These are phyloP conservation scores for Meteorus sp. DNA, from an alignment of 1,140 invertebrate species.

Conservation along the genomic window DNA sequence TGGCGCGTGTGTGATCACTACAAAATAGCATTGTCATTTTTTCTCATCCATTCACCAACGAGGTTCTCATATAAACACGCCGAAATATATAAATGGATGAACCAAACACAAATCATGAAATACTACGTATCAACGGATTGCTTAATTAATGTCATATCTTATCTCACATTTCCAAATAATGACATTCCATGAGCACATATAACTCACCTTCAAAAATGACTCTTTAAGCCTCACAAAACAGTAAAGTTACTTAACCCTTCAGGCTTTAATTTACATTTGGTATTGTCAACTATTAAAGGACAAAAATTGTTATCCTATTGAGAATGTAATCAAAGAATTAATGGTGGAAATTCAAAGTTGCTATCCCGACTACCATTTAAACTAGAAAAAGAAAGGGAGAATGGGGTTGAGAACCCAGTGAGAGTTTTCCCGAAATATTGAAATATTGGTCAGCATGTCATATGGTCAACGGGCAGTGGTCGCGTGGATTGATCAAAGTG, in stretches of 20 bases:
- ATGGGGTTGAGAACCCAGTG: conserved; percentile 37
- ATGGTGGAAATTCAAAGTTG: too few species aligned
- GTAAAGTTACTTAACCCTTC: too few species aligned
- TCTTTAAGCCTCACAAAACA: too few species aligned
- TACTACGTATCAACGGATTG: neutral
- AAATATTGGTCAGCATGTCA: conserved; percentile 60
- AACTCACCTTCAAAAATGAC: too few species aligned
- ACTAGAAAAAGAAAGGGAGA: conserved; percentile 3
- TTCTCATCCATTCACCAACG: neutral
- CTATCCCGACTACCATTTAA: too few species aligned
- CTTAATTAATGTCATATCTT: too few species aligned
- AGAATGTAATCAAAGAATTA: too few species aligned
- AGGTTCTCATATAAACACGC: conserved; percentile 6
- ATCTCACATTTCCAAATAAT: too few species aligned
- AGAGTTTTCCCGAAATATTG: conserved; percentile 32
- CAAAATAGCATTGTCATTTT: conserved; percentile 7
- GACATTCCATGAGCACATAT: too few species aligned
- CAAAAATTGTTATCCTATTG: too few species aligned
- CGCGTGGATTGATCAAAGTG: conserved; percentile 46
- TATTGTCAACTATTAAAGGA: too few species aligned
- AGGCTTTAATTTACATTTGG: too few species aligned
- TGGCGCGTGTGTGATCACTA: neutral
- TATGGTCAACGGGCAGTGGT: conserved; percentile 54
- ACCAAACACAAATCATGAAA: neutral
- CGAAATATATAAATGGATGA: neutral